phyloP scores from a whole-genome alignment of 2,113 vertebrate species.

The Alligator mississippiensis region DNA sequence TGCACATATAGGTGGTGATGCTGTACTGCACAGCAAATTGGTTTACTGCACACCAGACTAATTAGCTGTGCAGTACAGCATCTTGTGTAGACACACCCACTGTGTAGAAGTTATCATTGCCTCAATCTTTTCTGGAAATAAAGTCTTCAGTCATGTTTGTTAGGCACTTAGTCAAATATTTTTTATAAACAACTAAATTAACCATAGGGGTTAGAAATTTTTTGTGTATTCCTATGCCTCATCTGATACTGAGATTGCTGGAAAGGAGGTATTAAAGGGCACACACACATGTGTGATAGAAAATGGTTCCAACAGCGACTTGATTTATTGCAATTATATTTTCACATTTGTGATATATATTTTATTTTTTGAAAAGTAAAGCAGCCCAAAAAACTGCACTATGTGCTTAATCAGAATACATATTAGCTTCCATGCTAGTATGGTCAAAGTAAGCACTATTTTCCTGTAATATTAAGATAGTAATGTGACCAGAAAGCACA shows the following conservation, averaged over 20 bases:
- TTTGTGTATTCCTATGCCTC: neutral
- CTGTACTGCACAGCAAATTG: too few relatives aligned
- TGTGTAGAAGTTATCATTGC: neutral
- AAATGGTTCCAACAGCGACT: neutral
- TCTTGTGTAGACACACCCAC: too few relatives aligned
- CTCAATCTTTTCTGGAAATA: neutral
- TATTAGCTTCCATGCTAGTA: neutral
- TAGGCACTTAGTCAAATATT: neutral
- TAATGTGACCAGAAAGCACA: too few relatives aligned
- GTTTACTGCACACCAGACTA: too few relatives aligned
- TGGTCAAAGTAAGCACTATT: neutral
- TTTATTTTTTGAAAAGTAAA: neutral
- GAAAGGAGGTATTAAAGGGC: neutral
- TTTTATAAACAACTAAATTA: neutral
- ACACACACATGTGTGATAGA: neutral
- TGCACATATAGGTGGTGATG: too few relatives aligned
- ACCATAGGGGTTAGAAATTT: neutral
- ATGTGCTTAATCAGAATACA: neutral
- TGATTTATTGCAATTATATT: rapidly evolving
- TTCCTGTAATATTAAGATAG: too few relatives aligned
- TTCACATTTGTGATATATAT: neutral
- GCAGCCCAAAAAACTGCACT: neutral
- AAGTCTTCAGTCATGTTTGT: neutral
- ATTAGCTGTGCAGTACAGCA: too few relatives aligned
- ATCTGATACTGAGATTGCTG: neutral